These are phyloP conservation scores for Micronisus gabar DNA, from an alignment of 2,113 vertebrate genomes.

Conservation along the genomic window DNA sequence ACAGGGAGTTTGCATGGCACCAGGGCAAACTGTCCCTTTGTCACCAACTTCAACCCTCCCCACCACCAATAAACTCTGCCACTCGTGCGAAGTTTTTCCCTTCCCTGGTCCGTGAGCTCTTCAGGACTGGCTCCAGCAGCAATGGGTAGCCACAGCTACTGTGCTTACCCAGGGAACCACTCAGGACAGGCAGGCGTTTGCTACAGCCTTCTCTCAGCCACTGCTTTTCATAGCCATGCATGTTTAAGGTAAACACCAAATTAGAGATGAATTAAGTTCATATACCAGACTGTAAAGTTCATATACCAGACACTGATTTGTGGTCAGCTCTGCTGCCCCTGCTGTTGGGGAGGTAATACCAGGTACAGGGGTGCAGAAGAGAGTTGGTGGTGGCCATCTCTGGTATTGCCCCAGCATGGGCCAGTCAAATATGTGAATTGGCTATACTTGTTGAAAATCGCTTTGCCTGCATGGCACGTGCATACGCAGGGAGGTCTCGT, in stretches of 20 bases:
- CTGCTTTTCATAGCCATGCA: neutral
- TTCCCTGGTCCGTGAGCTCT: neutral
- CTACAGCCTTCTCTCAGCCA: neutral
- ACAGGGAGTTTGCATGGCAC: neutral
- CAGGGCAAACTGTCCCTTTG: neutral
- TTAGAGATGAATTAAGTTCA: neutral
- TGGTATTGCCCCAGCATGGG: neutral
- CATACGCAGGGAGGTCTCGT: neutral
- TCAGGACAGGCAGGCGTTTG: neutral
- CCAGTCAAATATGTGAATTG: neutral
- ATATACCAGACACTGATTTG: neutral
- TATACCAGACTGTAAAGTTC: neutral
- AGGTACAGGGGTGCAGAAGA: neutral
- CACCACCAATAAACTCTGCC: fast-evolving
- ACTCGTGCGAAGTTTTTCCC: fast-evolving
- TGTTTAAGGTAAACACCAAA: neutral
- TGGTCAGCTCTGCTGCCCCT: neutral
- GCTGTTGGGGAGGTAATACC: no score
- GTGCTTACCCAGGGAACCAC: fast-evolving
- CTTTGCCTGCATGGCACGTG: neutral
- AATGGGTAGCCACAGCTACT: neutral
- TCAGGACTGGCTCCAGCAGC: neutral
- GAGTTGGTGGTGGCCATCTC: neutral
- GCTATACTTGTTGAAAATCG: fast-evolving
- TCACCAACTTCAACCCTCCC: neutral